phyloP scores from a whole-genome alignment of 1,140 invertebrate species.

The Heliothis virescens region DNA sequence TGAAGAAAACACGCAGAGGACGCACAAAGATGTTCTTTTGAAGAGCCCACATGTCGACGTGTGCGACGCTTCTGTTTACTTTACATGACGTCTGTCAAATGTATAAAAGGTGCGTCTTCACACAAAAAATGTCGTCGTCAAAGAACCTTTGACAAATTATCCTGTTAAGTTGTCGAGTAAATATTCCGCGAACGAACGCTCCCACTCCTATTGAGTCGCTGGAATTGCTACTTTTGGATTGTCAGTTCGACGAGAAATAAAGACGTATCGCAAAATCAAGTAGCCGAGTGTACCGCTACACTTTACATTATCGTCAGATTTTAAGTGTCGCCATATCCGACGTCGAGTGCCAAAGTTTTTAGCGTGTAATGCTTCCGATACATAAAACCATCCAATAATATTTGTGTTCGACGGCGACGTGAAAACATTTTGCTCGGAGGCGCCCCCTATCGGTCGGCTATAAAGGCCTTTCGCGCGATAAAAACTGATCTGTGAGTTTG shows the following conservation, averaged over 20 bases:
- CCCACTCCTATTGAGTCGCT: constrained; percentile 65
- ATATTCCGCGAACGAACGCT: constrained; percentile 57
- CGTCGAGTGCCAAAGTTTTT: constrained; percentile 80
- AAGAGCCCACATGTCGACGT: constrained; percentile 48
- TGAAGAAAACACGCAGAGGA: constrained; percentile 28
- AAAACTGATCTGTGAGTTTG: constrained; percentile 85
- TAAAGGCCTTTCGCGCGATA: constrained; percentile 86
- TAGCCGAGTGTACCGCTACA: constrained; percentile 14
- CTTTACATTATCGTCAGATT: constrained; percentile 57
- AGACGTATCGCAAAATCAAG: constrained; percentile 38
- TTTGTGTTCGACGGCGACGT: constrained; percentile 77
- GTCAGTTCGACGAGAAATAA: constrained; percentile 28
- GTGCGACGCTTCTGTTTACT: constrained; percentile 59
- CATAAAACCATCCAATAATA: constrained; percentile 82
- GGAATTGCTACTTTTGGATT: constrained; percentile 58
- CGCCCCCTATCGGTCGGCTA: constrained; percentile 77
- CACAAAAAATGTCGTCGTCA: constrained; percentile 65
- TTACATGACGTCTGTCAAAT: constrained; percentile 72
- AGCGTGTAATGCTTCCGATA: constrained; percentile 84
- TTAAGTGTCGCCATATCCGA: constrained; percentile 67
- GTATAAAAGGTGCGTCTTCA: constrained; percentile 55
- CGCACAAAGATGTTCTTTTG: constrained; percentile 43
- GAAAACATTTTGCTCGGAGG: constrained; percentile 75
- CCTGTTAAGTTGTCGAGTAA: constrained; percentile 69
- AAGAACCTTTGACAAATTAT: constrained; percentile 79